Conservation (phyloP, 2,888 invertebrate species). For the Cosmorhoe ocellata region DNA sequence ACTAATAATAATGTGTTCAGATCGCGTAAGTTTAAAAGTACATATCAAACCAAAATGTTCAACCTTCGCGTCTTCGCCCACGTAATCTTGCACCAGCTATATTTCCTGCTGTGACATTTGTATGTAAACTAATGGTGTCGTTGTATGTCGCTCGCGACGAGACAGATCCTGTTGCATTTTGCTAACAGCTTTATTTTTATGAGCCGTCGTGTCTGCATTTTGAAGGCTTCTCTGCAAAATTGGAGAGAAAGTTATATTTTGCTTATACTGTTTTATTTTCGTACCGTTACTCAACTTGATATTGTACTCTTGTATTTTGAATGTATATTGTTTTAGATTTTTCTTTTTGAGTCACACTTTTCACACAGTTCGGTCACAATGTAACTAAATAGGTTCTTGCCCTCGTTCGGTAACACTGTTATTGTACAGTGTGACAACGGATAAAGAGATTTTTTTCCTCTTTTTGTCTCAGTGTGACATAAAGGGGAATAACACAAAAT, state of each 20-base stretch:
- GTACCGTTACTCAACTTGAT: neutral
- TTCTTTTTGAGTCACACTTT: too few relatives aligned
- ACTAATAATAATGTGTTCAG: too few relatives aligned
- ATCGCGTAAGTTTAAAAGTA: too few relatives aligned
- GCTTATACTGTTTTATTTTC: conserved; percentile 31
- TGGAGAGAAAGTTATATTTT: conserved; percentile 48
- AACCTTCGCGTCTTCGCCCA: too few relatives aligned
- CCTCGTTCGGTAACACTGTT: too few relatives aligned
- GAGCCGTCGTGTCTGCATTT: conserved; percentile 20
- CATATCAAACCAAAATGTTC: too few relatives aligned
- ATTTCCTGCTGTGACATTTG: conserved; percentile 56
- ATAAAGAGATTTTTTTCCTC: too few relatives aligned
- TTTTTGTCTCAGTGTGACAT: too few relatives aligned
- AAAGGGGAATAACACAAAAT: too few relatives aligned
- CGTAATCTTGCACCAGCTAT: neutral
- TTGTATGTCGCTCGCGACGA: conserved; percentile 49
- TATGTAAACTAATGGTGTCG: conserved; percentile 80
- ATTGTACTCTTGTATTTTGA: neutral
- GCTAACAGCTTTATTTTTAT: conserved; percentile 28
- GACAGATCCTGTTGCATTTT: conserved; percentile 35
- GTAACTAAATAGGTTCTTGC: too few relatives aligned
- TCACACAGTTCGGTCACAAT: too few relatives aligned
- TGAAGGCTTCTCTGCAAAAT: conserved; percentile 15
- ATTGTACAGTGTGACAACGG: too few relatives aligned
- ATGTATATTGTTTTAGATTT: neutral